phyloP scores from a whole-genome alignment of 2,797 vertebrate species.

The Sebastes matsubarae region DNA sequence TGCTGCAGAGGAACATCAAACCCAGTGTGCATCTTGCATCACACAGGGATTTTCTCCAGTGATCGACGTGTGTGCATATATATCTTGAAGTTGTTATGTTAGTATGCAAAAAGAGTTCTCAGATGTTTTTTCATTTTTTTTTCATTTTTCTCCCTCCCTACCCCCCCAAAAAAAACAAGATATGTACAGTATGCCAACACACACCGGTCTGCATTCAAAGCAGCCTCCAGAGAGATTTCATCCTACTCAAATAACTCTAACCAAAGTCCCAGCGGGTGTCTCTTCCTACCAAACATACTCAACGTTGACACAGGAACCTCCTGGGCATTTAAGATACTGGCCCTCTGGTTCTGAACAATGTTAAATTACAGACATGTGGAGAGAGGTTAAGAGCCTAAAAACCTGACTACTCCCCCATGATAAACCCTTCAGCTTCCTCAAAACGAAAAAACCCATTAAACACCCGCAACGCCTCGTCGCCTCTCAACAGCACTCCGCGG shows the following conservation, averaged over 20 bases:
- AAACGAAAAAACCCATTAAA: conserved; percentile 67
- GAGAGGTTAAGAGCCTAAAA: conserved; percentile 39
- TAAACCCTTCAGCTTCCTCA: conserved; percentile 55
- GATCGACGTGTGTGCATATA: background rate
- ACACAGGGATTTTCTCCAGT: background rate
- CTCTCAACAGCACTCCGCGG: conserved; percentile 43
- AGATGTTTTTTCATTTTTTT: background rate
- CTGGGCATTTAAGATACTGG: conserved; percentile 19
- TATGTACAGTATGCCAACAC: background rate
- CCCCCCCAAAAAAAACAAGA: background rate
- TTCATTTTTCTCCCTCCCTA: background rate
- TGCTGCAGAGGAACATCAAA: background rate
- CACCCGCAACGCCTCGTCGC: conserved; percentile 46
- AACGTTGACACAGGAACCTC: background rate
- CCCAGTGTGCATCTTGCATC: background rate
- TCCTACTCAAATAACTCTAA: conserved; percentile 13
- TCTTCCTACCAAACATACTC: conserved; percentile 11
- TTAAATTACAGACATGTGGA: conserved; percentile 43
- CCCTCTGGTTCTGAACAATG: conserved; percentile 13
- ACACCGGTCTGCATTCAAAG: background rate
- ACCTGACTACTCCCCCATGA: conserved; percentile 19
- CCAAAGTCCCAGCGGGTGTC: background rate
- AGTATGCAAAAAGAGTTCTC: background rate
- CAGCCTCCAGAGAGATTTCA: background rate
- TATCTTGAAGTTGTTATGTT: background rate